Base-by-base conservation (phyloP, 2,797 vertebrate genomes). In the Gymnoscopelus braueri region DNA sequence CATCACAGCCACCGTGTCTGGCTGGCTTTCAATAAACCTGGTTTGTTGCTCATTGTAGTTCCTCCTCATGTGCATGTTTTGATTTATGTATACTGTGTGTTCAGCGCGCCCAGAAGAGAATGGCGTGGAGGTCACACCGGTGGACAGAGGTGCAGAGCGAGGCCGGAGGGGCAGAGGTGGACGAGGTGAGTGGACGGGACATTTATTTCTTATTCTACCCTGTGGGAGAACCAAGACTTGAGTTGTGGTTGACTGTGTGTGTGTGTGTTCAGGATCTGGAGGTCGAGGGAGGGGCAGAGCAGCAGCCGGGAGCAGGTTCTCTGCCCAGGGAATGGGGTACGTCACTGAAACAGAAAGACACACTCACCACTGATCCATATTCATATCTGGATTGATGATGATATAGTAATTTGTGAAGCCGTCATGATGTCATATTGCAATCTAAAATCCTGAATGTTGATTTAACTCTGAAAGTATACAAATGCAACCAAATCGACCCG, bases 261-360 rank as follows among this genome's bases (percentile, higher is more conserved):
- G 65, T 82, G 14, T 79, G 14, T 60, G 1, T 9, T 4, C 87
- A 97, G 97, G 95, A 78, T 94, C 95, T 93, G 96, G 93, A 84
- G 92, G 95, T 86, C 94, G 95, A 87, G 96, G 95, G 75, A 91
- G 96, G 93, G 96, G 96, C 60, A 95, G 95, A 92, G 95, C 94
- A 70, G 81, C 90, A 59, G 71, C 91, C 29, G 95, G 95, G 87
- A 93, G 90, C 85, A 94, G 96, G 87, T 97, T 98, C 93, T 97
- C 96, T 87, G 91, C 94, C 81, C 97, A 97, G 92, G 95, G 96
- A 88, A 98, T 99, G 95, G 97, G 97, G 97, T 98, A 95, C 79
- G 94, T 79, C 54, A 66, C 5, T 35, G 61, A 26, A 11, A 13
- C 4, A 26, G 47, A 62, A 26, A 50, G 52, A 23, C 26, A 1